Evolutionary conservation across 2,797 vertebrate genomes (phyloP).

Genomic region (Falco columbarius): DNA sequence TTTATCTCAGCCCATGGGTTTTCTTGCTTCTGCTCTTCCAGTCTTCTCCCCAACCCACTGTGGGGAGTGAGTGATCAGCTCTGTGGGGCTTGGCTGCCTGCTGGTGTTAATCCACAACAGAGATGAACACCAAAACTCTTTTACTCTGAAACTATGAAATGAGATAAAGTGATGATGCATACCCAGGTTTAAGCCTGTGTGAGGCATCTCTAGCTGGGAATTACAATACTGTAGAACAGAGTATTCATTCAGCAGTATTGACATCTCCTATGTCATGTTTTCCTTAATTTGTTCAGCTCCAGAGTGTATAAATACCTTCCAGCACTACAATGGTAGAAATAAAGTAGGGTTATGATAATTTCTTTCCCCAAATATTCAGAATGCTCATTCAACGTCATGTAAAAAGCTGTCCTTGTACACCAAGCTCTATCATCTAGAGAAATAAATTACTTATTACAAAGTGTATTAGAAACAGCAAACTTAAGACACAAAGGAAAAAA

Average conservation of each 20-base stretch:
- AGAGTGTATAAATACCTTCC: background rate
- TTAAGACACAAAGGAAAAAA: background rate
- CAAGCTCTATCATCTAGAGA: background rate
- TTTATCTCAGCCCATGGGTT: background rate
- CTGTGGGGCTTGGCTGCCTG: background rate
- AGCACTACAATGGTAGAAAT: background rate
- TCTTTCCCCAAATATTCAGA: background rate
- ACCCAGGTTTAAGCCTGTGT: background rate
- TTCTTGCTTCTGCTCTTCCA: background rate
- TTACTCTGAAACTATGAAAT: background rate
- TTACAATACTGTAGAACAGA: background rate
- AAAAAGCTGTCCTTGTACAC: background rate
- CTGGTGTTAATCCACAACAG: background rate
- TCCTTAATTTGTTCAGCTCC: background rate
- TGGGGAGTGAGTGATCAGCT: accelerated
- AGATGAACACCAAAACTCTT: background rate
- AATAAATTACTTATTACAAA: background rate
- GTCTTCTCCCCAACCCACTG: background rate
- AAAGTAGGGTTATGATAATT: background rate
- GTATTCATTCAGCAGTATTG: background rate
- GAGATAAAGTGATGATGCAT: background rate
- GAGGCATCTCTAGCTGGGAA: background rate
- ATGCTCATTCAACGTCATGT: background rate
- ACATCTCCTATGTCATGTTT: background rate
- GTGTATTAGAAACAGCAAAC: background rate